phyloP scores from a whole-genome alignment of 2,888 invertebrate species.

The Rhorus exstirpatorius region DNA sequence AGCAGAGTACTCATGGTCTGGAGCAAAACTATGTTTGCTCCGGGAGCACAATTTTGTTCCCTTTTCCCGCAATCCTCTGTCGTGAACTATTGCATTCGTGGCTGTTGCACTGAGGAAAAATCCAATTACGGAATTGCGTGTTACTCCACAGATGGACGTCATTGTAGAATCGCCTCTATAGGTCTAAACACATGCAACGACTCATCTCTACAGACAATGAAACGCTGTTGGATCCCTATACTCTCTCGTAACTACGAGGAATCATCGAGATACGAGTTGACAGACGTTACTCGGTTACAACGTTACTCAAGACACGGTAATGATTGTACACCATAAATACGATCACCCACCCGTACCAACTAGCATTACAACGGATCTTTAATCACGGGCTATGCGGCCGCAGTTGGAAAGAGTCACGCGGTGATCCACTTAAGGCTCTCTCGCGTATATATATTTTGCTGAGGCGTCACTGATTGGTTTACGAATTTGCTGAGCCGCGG shows the following conservation, averaged over 20 bases:
- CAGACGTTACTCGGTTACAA: neutral
- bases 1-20: too few species aligned
- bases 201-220: neutral
- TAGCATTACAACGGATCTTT: constrained; percentile 35
- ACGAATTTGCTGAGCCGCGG: constrained; percentile 78
- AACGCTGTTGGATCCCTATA: constrained; percentile 24
- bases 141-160: too few species aligned
- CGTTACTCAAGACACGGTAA: constrained; percentile 4
- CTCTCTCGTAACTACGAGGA: neutral
- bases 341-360: neutral
- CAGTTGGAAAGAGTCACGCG: constrained; percentile 40
- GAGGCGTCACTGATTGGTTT: constrained; percentile 81
- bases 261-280: constrained; percentile 33
- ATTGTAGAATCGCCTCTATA: too few species aligned
- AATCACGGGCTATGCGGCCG: constrained; percentile 49
- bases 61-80: too few species aligned
- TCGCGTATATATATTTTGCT: constrained; percentile 62
- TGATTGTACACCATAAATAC: constrained; percentile 8
- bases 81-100: too few species aligned
- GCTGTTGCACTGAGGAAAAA: too few species aligned
- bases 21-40: too few species aligned
- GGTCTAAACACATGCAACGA: neutral
- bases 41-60: too few species aligned
- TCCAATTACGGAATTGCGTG: too few species aligned
- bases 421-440: constrained; percentile 56